Base-by-base conservation (phyloP, 1,140 invertebrate genomes). In the Bombyx mandarina region DNA sequence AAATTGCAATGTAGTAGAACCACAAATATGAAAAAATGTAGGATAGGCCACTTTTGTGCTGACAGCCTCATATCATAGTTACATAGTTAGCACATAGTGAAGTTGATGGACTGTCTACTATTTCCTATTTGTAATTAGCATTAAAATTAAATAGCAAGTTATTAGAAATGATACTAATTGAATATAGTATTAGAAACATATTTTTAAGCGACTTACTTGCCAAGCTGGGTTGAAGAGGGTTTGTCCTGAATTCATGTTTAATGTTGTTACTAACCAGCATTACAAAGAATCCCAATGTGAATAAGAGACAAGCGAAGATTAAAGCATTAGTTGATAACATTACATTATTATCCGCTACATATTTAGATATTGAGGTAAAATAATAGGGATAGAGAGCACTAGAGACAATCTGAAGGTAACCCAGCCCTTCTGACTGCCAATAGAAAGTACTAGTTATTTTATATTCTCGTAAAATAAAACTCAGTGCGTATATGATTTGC, bases 361-460 rank as follows among this genome's bases (percentile, higher is more conserved):
- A 74, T 69, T 87, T 87, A 47, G 80, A 83, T 64, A 85, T 71
- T 48, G 79, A 75, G 54, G 77, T 82, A 56, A 80, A 85, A 55
- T 74, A 80, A 61, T 66, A 87, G 55, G 84, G 84, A 54, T 85
- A 87, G 6, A 87, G 61, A 22, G 78, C 71, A 67, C 79, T 82
- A 7, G 75, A 77, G 26, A 83, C 74, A 44, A 66, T 62, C 63
- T 85, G 82, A 8, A 84, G 60, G 54, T 87, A 87, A 7, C 84
- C 84, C 42, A 85, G 60, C 1, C 84, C 84, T 67, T 87, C 84
- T n/a, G 72, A 85, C 43, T 87, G 77, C 84, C 84, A 87, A 61
- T 72, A 85, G 66, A 87, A 87, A 61, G 84, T 82, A 54, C 76
- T 65, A 50, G 74, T 75, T 49, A 87, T 70, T 59, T 73, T 76